phyloP scores from a whole-genome alignment of 2,888 invertebrate genomes.

The Scaptomyza tumidula region DNA sequence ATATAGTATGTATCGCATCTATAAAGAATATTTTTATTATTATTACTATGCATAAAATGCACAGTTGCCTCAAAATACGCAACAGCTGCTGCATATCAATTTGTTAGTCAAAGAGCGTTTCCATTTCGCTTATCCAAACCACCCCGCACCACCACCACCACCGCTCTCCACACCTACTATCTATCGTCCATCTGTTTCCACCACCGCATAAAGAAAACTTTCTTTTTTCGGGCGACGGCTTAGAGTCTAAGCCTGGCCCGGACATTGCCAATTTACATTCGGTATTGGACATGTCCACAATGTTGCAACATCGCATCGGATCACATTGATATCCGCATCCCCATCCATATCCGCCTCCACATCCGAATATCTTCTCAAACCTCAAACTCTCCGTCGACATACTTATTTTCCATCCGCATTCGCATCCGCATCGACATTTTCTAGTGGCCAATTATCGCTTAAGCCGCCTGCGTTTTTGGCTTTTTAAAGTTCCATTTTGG shows the following conservation, averaged over 20 bases:
- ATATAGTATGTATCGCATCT: slow-evolving; percentile 8
- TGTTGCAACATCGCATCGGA: slow-evolving; percentile 27
- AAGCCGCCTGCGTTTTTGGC: slow-evolving; percentile 58
- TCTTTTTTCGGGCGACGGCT: slow-evolving; percentile 41
- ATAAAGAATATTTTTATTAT: slow-evolving; percentile 62
- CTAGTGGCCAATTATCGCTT: slow-evolving; percentile 79
- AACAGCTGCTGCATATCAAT: slow-evolving; percentile 80
- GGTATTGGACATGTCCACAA: slow-evolving; percentile 48
- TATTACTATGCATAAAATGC: slow-evolving; percentile 70
- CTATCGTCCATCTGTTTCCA: background rate
- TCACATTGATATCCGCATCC: slow-evolving; percentile 11
- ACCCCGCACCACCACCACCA: background rate
- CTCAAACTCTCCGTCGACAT: background rate
- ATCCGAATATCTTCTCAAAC: background rate
- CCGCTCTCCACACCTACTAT: background rate
- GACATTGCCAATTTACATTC: slow-evolving; percentile 76
- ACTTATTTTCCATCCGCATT: slow-evolving; percentile 46
- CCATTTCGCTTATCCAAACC: slow-evolving; percentile 19
- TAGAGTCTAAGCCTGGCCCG: slow-evolving; percentile 69
- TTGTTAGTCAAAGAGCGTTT: slow-evolving; percentile 44
- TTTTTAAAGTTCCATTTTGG: slow-evolving; percentile 62
- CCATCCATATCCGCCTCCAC: slow-evolving; percentile 9
- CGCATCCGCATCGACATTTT: slow-evolving; percentile 59
- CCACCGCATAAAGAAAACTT: slow-evolving; percentile 21
- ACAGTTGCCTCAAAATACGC: slow-evolving; percentile 51